These are phyloP conservation scores for Tadarida brasiliensis DNA, from an alignment of 2,797 vertebrate genomes.

Conservation along the genomic window DNA sequence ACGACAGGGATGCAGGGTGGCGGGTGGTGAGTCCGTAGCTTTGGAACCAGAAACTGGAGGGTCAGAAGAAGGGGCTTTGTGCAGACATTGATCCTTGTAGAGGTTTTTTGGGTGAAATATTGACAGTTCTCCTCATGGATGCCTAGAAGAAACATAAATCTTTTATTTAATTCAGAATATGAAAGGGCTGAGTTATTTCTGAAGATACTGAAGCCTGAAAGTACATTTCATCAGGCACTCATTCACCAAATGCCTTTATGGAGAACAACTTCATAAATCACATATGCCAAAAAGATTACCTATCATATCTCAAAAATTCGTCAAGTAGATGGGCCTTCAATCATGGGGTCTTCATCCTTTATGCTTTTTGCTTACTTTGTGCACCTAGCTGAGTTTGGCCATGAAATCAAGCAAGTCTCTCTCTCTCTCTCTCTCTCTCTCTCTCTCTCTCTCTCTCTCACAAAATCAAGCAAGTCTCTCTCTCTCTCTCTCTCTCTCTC, in stretches of 20 bases:
- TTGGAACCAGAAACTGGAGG: neutral
- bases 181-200: conserved; percentile 77
- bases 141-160: conserved; percentile 71
- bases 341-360: neutral
- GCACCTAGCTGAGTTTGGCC: neutral
- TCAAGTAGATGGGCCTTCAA: conserved; percentile 35
- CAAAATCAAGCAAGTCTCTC: conserved; percentile 1
- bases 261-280: conserved; percentile 71
- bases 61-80: neutral
- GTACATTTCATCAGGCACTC: conserved; percentile 69
- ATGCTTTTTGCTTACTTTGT: neutral
- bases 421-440: neutral
- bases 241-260: conserved; percentile 68
- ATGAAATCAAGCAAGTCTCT: neutral
- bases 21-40: neutral
- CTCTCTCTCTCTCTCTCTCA: neutral
- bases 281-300: conserved; percentile 54
- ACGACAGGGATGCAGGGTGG: neutral
- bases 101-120: conserved; percentile 50
- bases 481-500: neutral
- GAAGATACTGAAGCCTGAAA: conserved; percentile 59
- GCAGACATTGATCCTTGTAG: neutral
- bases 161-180: conserved; percentile 67
- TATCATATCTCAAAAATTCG: conserved; percentile 46
- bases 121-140: conserved; percentile 67